A percentile compares a stretch with the other conserved stretches of the same genome.
phyloP scores from a whole-genome alignment of 2,888 invertebrate species.

The Perdita meconis region DNA sequence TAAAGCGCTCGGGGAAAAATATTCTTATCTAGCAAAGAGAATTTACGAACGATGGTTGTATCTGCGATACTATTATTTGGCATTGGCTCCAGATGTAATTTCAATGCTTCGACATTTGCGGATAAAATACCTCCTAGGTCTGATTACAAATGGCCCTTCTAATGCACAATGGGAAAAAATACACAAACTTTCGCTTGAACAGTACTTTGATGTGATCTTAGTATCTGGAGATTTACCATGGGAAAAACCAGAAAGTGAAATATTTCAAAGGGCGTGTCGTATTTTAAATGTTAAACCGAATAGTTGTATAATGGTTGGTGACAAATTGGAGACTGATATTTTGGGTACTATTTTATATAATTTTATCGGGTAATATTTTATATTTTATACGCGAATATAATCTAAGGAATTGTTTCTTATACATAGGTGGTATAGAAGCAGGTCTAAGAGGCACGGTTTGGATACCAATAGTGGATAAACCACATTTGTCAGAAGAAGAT shows the following conservation, averaged over 20 bases:
- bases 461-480: slow-evolving; percentile 87
- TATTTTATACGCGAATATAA: neutral
- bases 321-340: slow-evolving; percentile 95
- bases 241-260: slow-evolving; percentile 93
- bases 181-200: slow-evolving; percentile 88
- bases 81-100: slow-evolving; percentile 88
- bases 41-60: slow-evolving; percentile 92
- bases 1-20: slow-evolving; percentile 90
- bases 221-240: slow-evolving; percentile 94
- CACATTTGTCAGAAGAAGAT: slow-evolving; percentile 81
- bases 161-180: slow-evolving; percentile 96
- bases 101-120: slow-evolving; percentile 89
- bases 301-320: slow-evolving; percentile 94
- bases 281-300: slow-evolving; percentile 90
- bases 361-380: neutral
- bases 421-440: slow-evolving; percentile 90
- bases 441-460: slow-evolving; percentile 92
- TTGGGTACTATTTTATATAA: slow-evolving; percentile 81
- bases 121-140: slow-evolving; percentile 90
- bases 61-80: slow-evolving; percentile 91
- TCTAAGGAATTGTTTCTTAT: slow-evolving; percentile 7
- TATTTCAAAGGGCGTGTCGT: slow-evolving; percentile 93
- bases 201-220: slow-evolving; percentile 91
- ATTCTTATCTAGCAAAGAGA: slow-evolving; percentile 89
- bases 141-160: slow-evolving; percentile 95